Conservation (phyloP, 2,888 invertebrate species). For the Rhingia rostrata region DNA sequence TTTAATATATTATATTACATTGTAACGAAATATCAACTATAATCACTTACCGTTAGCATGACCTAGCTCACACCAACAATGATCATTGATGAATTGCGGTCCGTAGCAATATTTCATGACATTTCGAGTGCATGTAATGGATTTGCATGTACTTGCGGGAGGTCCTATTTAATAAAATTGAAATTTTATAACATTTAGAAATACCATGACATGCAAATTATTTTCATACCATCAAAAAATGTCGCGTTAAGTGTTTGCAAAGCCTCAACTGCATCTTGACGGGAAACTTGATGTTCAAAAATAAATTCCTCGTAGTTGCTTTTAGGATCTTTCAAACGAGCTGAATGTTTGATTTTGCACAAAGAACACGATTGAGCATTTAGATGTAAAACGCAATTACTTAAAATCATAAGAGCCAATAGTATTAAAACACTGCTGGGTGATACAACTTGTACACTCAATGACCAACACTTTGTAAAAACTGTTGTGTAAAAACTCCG, state of each 20-base stretch:
- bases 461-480: slow-evolving; percentile 43
- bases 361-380: slow-evolving; percentile 73
- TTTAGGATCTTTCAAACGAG: slow-evolving; percentile 70
- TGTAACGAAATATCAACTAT: background rate
- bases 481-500: slow-evolving; percentile 23
- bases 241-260: slow-evolving; percentile 79
- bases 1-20: background rate
- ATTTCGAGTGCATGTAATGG: slow-evolving; percentile 78
- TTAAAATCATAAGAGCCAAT: slow-evolving; percentile 46
- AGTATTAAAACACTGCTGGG: slow-evolving; percentile 45
- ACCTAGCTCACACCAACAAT: slow-evolving; percentile 82
- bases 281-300: slow-evolving; percentile 82
- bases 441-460: slow-evolving; percentile 36
- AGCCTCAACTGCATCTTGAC: slow-evolving; percentile 80
- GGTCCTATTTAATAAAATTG: slow-evolving; percentile 75
- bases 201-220: background rate
- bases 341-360: slow-evolving; percentile 73
- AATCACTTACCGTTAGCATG: slow-evolving; percentile 80
- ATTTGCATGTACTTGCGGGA: slow-evolving; percentile 77
- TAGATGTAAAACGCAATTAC: slow-evolving; percentile 29
- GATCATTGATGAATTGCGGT: slow-evolving; percentile 81
- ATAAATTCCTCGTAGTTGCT: slow-evolving; percentile 80
- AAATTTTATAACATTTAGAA: background rate
- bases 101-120: slow-evolving; percentile 81
- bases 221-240: slow-evolving; percentile 77